Evolutionary conservation across 1,140 invertebrate genomes (phyloP), one percentile per base, ranked within the genome.

Genomic region (Sesamia nonagrioides): DNA sequence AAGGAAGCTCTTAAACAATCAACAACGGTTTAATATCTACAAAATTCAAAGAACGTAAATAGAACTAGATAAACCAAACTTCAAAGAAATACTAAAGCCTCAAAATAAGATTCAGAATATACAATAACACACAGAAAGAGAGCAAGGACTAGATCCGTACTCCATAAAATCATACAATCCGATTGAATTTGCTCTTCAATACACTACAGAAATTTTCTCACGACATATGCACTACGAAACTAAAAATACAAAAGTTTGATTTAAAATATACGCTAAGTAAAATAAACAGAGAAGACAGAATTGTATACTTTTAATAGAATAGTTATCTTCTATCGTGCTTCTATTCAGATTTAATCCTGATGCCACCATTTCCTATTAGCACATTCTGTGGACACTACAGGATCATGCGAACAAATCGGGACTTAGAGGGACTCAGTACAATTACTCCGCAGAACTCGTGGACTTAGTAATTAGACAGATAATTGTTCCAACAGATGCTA

Each of bases 401-500:
- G 66, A 69, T 69, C 42, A 48, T 69, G 40, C 7, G 21, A 50
- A 69, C 66, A 69, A 69, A 69, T 69, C 66, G 42, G 18, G 42
- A 50, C 66, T 42, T 35, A 63, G 33, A 42, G 60, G 18, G 63
- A 48, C 63, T 21, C 63, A 2, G 48, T 52, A 71, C 68, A 71
- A 71, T 71, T 71, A 54, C 68, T 69, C 50, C 48, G 68, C 42
- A 50, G 6, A 45, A 45, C 61, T 45, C 61, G 17, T 66, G 13
- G 68, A 71, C 68, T 71, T 37, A 54, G 48, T 71, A 54, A 71
- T 71, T 54, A 71, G 68, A 54, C 68, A 71, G 68, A 71, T 54
- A 71, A 71, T 71, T 71, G 68, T 27, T 71, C 48, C 21, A 71
- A 54, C 68, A 71, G 68, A 71, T 71, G 68, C 68, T 71, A 52